Percentiles rank a stretch among this genome's conserved stretches.
These are phyloP conservation scores for Hemicrepidius hirtus DNA, from an alignment of 2,888 invertebrate genomes.

Conservation along the genomic window DNA sequence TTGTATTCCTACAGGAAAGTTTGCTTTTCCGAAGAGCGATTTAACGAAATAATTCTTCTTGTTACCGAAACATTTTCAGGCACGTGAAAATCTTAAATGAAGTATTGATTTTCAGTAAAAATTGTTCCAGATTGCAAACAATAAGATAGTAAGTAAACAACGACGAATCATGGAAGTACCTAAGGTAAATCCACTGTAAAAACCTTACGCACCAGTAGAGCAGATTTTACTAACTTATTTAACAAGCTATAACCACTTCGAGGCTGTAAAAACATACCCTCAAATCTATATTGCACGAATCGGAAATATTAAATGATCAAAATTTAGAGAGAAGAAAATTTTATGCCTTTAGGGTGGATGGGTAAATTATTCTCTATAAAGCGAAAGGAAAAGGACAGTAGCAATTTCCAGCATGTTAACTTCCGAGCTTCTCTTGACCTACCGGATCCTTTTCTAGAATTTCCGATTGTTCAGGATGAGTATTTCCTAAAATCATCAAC, in stretches of 20 bases:
- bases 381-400: not conserved
- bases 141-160: not conserved
- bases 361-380: constrained; percentile 8
- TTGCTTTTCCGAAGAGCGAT: not conserved
- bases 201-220: not conserved
- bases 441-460: constrained; percentile 7
- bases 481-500: not conserved
- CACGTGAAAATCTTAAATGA: not conserved
- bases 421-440: constrained; percentile 12
- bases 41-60: not conserved
- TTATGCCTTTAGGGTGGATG: not conserved
- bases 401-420: constrained; percentile 9
- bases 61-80: not conserved
- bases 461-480: constrained; percentile 4
- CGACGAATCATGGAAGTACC: not conserved
- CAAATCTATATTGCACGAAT: no score
- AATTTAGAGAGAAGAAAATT: not conserved
- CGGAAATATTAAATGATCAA: no score
- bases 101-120: constrained; percentile 5
- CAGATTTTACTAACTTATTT: not conserved
- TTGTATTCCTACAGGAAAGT: constrained; percentile 10
- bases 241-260: not conserved
- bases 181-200: not conserved
- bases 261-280: not conserved
- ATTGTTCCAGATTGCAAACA: constrained; percentile 4